Percentiles rank a stretch among this genome's conserved stretches.
Evolutionary conservation across 2,113 vertebrate species (phyloP).

Genomic region (Pteropus alecto): DNA sequence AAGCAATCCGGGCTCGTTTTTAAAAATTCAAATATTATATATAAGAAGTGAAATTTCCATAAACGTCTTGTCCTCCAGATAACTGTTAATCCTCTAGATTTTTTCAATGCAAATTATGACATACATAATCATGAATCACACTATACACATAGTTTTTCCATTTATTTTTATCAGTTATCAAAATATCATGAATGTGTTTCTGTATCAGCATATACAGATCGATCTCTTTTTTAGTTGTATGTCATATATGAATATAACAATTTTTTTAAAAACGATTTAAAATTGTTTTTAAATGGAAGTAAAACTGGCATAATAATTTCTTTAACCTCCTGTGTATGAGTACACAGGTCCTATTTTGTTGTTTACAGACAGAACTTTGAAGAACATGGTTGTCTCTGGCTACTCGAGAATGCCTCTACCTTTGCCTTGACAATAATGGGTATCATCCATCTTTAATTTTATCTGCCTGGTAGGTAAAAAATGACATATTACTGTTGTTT

Average conservation of each 20-base stretch:
- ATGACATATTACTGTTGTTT: neutral
- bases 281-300: too few species aligned
- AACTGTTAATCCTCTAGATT: neutral
- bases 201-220: neutral
- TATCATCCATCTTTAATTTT: neutral
- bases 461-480: neutral
- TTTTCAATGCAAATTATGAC: neutral
- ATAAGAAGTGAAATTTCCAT: neutral
- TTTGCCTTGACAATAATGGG: neutral
- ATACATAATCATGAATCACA: neutral
- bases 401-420: neutral
- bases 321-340: neutral
- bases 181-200: neutral
- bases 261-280: neutral
- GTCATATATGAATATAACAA: neutral
- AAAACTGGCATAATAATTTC: neutral
- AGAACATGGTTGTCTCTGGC: neutral
- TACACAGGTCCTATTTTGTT: neutral
- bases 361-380: neutral
- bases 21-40: neutral
- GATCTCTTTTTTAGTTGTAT: neutral
- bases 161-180: neutral
- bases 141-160: neutral
- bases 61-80: neutral
- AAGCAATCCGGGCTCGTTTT: neutral